Evolutionary conservation across 2,113 vertebrate genomes (phyloP).

Genomic region (Pterocles orientalis): DNA sequence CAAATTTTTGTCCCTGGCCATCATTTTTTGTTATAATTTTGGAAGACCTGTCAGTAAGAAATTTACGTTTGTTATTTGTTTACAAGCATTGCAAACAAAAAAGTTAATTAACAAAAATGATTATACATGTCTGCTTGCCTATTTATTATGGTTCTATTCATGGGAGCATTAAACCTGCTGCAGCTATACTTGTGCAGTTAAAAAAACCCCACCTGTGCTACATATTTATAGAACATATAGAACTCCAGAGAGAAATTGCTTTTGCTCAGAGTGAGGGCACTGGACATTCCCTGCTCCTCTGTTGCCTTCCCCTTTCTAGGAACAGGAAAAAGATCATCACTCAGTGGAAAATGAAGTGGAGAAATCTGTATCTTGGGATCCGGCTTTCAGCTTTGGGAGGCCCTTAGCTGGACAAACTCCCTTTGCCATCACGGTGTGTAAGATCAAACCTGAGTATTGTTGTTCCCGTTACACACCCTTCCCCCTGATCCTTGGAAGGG

Average conservation of each 20-base stretch:
- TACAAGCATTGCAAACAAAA: neutral
- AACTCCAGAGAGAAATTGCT: neutral
- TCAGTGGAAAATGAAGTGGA: neutral
- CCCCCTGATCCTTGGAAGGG: neutral
- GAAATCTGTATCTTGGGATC: too few species aligned
- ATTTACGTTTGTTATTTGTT: neutral
- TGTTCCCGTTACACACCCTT: rapidly evolving
- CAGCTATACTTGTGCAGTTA: conserved; percentile 1
- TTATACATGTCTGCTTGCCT: neutral
- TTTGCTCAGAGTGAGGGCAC: neutral
- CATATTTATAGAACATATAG: neutral
- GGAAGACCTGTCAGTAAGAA: neutral
- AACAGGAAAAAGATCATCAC: neutral
- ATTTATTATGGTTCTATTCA: conserved; percentile 33
- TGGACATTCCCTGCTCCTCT: neutral
- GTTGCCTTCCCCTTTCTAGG: neutral
- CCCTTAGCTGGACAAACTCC: neutral
- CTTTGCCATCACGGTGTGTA: neutral
- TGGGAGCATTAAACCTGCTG: neutral
- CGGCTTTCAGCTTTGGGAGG: neutral
- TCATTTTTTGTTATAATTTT: neutral
- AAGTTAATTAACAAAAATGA: neutral
- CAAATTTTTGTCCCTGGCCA: rapidly evolving
- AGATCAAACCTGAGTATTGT: neutral
- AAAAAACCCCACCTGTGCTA: neutral